phyloP scores from a whole-genome alignment of 2,888 invertebrate species.

The Autographa gamma region DNA sequence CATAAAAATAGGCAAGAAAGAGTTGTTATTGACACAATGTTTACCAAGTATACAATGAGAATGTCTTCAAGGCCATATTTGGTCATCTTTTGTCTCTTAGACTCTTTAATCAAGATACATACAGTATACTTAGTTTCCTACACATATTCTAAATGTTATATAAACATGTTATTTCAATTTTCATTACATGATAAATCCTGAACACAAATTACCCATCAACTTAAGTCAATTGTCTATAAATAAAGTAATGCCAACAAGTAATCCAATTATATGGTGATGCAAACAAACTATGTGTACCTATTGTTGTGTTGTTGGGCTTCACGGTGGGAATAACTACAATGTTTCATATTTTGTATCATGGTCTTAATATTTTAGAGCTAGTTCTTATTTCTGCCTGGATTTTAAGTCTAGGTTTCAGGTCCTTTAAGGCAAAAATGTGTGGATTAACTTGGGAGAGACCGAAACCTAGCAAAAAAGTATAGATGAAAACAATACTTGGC shows the following conservation, averaged over 20 bases:
- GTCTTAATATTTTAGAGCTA: constrained; percentile 11
- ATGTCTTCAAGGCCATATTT: too few species aligned
- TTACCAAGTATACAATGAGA: too few species aligned
- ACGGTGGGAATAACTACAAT: constrained; percentile 23
- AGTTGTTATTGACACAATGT: too few species aligned
- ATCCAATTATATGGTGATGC: constrained; percentile 64
- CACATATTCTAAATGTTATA: not conserved
- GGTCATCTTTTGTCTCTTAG: too few species aligned
- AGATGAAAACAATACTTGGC: not conserved
- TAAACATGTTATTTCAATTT: not conserved
- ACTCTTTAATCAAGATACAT: too few species aligned
- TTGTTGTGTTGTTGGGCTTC: constrained; percentile 64
- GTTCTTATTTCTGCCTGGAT: not conserved
- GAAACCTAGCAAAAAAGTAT: not conserved
- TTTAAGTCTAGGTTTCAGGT: not conserved
- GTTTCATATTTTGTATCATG: constrained; percentile 12
- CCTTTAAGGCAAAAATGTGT: not conserved
- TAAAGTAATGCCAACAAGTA: constrained; percentile 58
- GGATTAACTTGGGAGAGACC: not conserved
- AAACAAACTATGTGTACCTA: constrained; percentile 57
- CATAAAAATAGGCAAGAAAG: too few species aligned
- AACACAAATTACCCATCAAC: constrained; percentile 51
- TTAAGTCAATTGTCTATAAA: constrained; percentile 78
- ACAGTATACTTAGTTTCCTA: too few species aligned
- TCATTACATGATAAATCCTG: constrained; percentile 13